Conservation (phyloP, 1,140 invertebrate genomes). For the Diorhabda carinulata region DNA sequence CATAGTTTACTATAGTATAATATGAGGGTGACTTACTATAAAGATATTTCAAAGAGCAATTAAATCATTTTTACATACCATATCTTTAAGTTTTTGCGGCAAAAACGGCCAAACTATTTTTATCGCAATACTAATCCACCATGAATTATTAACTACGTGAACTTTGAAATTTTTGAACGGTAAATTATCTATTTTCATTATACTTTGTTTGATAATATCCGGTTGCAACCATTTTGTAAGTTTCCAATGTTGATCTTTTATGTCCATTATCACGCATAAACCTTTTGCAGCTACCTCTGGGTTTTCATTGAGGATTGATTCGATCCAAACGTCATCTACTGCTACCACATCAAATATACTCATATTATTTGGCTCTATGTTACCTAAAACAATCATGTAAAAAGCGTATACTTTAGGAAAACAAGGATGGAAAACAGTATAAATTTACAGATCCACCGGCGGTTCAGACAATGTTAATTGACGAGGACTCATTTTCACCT, state of each 20-base stretch:
- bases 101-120: conserved; percentile 41
- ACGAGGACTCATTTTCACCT: too few species aligned
- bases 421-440: too few species aligned
- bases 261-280: conserved; percentile 45
- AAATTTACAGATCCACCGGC: too few species aligned
- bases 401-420: too few species aligned
- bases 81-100: conserved; percentile 36
- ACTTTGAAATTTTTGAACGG: conserved; percentile 38
- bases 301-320: conserved; percentile 19
- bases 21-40: not conserved
- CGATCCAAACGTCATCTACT: conserved; percentile 29
- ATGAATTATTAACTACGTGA: conserved; percentile 39
- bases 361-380: conserved; percentile 27
- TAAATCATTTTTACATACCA: conserved; percentile 26
- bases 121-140: conserved; percentile 31
- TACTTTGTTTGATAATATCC: conserved; percentile 35
- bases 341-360: conserved; percentile 22
- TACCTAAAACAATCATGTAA: conserved; percentile 21
- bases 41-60: not conserved
- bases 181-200: conserved; percentile 39
- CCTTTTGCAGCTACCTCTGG: conserved; percentile 36
- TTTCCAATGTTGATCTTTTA: conserved; percentile 40
- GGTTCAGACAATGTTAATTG: too few species aligned
- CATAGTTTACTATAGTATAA: not conserved
- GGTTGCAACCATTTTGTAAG: conserved; percentile 45